Evolutionary conservation across 2,113 vertebrate species (phyloP).

Genomic region (Pandion haliaetus): DNA sequence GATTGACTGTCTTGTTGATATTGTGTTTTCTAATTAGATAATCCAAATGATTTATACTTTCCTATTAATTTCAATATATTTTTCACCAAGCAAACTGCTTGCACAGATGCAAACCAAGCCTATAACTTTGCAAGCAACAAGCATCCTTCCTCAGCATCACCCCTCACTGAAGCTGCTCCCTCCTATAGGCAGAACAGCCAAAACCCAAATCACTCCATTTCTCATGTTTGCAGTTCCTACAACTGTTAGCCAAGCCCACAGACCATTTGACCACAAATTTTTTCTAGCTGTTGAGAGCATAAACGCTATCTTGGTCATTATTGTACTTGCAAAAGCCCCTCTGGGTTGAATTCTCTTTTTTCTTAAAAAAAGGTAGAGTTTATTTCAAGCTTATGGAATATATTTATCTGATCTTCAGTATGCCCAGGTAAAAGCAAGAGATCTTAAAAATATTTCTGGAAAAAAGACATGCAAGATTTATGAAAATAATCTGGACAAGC

Average conservation of each 20-base stretch:
- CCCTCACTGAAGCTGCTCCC: not conserved
- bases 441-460: not conserved
- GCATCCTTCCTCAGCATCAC: not conserved
- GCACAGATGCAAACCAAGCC: not conserved
- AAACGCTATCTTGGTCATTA: not conserved
- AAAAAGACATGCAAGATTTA: not conserved
- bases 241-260: not conserved
- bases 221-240: not conserved
- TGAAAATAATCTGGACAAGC: not conserved
- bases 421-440: not conserved
- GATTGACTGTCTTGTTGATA: not conserved
- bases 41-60: not conserved
- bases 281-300: not conserved
- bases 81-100: not conserved
- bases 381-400: not conserved
- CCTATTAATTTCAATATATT: not conserved
- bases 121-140: not conserved
- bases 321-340: not conserved
- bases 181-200: not conserved
- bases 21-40: not conserved
- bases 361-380: not conserved
- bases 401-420: not conserved
- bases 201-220: not conserved
- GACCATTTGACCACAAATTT: not conserved
- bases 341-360: not conserved